Base-by-base conservation (phyloP, 2,888 invertebrate species). In the Spilosoma lubricipeda region DNA sequence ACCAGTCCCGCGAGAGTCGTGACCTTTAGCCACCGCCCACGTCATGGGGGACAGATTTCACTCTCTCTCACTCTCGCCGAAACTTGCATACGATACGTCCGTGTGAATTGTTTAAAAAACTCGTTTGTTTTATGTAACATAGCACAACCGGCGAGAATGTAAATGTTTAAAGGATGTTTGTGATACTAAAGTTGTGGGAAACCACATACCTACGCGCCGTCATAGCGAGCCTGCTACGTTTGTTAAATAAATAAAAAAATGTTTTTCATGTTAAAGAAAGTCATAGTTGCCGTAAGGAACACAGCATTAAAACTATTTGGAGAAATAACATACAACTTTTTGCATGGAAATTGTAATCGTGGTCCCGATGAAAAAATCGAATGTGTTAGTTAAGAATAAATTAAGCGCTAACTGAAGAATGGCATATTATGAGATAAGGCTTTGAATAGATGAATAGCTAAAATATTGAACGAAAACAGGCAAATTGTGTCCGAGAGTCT, bases 31-130 rank as follows among this genome's bases (percentile, higher is more conserved):
- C 75, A 27, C 5, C 30, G 30, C n/a, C 30, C 39, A 39, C 65
- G 39, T 59, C 20, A 70, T n/a, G 42, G 33, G 18, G 36, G 20
- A n/a, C 33, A 48, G 18, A 68, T 82, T 82, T 83, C 79, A 82
- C 82, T 82, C 79, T 45, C 45, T 45, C 45, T 82, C 79, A 15
- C 45, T 45, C 45, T 77, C 73, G 71, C 45, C 45, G 36, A 42
- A 66, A 48, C 59, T 27, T 72, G 70, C 73, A 73, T 66, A 39
- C 9, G 56, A 45, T 65, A 71, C 66, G 67, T 74, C 74, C 70
- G 74, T 63, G 67, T 59, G 59, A 42, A 65, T 23, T 64, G 73
- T 69, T 64, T n/a, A 20, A 64, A 45, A 70, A 67, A 45, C 71
- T 52, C 72, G 65, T 74, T 80, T 45, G 68, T 67, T 73, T 59